Percentiles rank a stretch among this genome's conserved stretches.
Evolutionary conservation across 2,113 vertebrate species (phyloP).

Genomic region (Grammomys dolichurus): DNA sequence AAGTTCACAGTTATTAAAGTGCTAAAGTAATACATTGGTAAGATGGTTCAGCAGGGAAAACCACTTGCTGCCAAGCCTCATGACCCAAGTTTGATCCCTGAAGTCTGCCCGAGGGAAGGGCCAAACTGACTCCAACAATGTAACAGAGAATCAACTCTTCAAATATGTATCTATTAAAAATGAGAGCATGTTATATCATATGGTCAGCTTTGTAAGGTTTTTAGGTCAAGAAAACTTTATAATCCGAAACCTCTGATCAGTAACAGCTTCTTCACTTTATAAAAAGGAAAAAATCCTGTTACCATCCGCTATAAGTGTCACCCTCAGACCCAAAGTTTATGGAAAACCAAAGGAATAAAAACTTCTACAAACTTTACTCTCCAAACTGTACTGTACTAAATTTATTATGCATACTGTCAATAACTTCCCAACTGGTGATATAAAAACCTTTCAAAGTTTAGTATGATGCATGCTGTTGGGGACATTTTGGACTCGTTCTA

Average conservation of each 20-base stretch:
- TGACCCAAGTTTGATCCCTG: background rate
- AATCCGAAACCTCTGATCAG: background rate
- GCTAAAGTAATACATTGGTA: background rate
- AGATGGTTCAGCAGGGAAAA: background rate
- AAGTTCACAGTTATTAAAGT: too few species aligned
- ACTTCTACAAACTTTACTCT: background rate
- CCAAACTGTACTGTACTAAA: constrained; percentile 6
- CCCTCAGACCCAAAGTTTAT: constrained; percentile 36
- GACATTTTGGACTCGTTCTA: constrained; percentile 47
- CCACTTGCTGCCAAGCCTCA: background rate
- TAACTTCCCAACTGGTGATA: constrained; percentile 54
- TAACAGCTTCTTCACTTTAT: background rate
- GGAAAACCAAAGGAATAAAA: constrained; percentile 45
- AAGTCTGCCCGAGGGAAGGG: background rate
- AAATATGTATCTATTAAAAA: background rate
- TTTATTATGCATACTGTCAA: background rate
- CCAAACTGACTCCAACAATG: background rate
- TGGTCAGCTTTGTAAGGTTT: background rate
- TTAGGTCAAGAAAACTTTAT: background rate
- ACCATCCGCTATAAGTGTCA: background rate
- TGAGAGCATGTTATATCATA: background rate
- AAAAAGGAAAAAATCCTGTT: background rate
- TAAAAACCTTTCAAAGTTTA: constrained; percentile 58
- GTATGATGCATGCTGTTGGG: constrained; percentile 52
- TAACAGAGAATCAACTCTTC: background rate